A percentile compares a stretch with the other conserved stretches of the same genome.
Evolutionary conservation across 37 sponge, comb jelly and placozoan genomes (phyloP).

Genomic region (Aphrocallistes beatrix): DNA sequence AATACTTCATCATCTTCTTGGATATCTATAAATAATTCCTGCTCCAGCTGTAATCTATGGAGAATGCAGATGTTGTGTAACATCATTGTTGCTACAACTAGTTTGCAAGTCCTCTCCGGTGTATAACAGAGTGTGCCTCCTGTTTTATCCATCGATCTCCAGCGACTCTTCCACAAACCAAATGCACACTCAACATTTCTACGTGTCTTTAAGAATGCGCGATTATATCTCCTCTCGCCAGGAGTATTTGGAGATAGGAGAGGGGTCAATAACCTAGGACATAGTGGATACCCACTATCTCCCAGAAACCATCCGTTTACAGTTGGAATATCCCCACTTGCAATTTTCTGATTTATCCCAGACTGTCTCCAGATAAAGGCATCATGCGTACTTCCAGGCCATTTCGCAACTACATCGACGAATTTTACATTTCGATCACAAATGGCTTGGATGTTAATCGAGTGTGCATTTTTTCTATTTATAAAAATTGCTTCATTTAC

Average conservation of each 20-base stretch:
- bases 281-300: not conserved
- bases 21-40: not conserved
- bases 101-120: not conserved
- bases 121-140: not conserved
- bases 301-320: not conserved
- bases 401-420: conserved; percentile 16
- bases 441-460: not conserved
- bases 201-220: not conserved
- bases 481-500: not conserved
- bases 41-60: not conserved
- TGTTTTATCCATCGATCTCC: not conserved
- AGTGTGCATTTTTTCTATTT: not conserved
- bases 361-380: not conserved
- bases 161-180: not conserved
- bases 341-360: not conserved
- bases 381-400: not conserved
- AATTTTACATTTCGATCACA: not conserved
- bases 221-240: conserved; percentile 1
- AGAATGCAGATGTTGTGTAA: not conserved
- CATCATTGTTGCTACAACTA: not conserved
- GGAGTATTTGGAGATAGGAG: not conserved
- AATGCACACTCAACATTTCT: not conserved
- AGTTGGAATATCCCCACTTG: not conserved
- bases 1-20: not conserved
- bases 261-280: not conserved